A percentile compares a stretch with the other conserved stretches of the same genome.
Evolutionary conservation across 2,888 invertebrate species (phyloP).

Genomic region (Volucella zonaria): DNA sequence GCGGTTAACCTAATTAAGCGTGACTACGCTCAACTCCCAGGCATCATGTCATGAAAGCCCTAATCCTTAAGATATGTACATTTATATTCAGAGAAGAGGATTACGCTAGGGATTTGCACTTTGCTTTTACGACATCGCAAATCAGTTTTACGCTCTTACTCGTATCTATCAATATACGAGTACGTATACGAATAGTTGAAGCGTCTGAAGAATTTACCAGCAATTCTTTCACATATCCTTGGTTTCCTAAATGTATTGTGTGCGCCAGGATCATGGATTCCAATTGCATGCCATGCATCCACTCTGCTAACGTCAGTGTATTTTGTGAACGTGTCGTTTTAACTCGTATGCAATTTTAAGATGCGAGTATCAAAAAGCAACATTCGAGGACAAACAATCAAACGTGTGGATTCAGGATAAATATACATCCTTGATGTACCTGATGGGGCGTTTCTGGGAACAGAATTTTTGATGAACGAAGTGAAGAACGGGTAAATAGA

Average conservation of each 20-base stretch:
- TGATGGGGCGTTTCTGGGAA: neutral
- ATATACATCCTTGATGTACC: constrained; percentile 23
- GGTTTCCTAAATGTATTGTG: constrained; percentile 4
- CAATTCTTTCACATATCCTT: constrained; percentile 12
- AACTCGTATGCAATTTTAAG: constrained; percentile 9
- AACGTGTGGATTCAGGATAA: constrained; percentile 16
- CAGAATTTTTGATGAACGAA: constrained; percentile 4
- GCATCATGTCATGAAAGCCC: too few species aligned
- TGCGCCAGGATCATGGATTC: constrained; percentile 17
- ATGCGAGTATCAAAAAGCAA: constrained; percentile 19
- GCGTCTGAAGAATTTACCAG: constrained; percentile 1
- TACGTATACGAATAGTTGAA: too few species aligned
- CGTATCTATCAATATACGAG: too few species aligned
- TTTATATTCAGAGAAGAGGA: neutral
- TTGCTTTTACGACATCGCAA: neutral
- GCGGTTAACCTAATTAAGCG: constrained; percentile 11
- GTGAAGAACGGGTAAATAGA: neutral
- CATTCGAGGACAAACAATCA: constrained; percentile 21
- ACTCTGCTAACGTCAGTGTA: neutral
- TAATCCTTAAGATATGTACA: neutral
- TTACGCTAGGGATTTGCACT: neutral
- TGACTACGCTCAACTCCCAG: constrained; percentile 1
- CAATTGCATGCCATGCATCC: neutral
- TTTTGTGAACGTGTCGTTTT: constrained; percentile 18
- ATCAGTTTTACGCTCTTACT: neutral